Evolutionary conservation across 1,140 invertebrate species (phyloP), one percentile per base, ranked within the genome.

Genomic region (Glomeris maerens): DNA sequence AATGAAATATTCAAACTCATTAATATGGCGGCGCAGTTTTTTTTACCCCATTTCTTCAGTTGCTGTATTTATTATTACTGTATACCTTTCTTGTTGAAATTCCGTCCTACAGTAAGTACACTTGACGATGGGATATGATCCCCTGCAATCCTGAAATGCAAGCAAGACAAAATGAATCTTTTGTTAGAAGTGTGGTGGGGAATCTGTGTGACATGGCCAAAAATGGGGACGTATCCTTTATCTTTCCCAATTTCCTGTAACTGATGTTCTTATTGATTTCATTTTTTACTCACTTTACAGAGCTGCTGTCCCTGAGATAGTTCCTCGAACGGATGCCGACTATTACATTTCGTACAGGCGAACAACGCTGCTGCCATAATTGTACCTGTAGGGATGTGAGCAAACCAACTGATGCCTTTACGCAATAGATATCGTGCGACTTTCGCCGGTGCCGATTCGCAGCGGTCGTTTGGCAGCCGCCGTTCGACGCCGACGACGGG

Each of bases 101-200:
- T 96, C 91, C 39, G 88, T 87, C 61, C 92, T 79, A 72, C 92
- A 97, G 71, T 94, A 97, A 55, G 89, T 94, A 73, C 92, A 97
- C 73, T 95, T 95, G 51, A 94, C 87, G 61, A 91, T 79, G 47
- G 89, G 88, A 74, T 83, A 93, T 60, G 84, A 78, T 61, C 87
- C 89, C 63, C 91, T 79, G 74, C 92, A 95, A 74, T 91, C 88
- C 91, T 96, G 72, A 65, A 73, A 75, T 65, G 46, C 23, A 50
- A 49, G 52, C 51, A 3, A 41, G 20, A 49, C 39, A 61, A 66
- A 63, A 36, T 36, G 10, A 10, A 36, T 36, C 17, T 36, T 36
- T 17, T 36, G 10, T 36, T 36, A 10, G 10, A 36, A 10, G 10
- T 36, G 10, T 10, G 10, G 17, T 10, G 39, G n/a, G n/a, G 22